phyloP scores from a whole-genome alignment of 2,797 vertebrate genomes.

The Prunella strophiata region DNA sequence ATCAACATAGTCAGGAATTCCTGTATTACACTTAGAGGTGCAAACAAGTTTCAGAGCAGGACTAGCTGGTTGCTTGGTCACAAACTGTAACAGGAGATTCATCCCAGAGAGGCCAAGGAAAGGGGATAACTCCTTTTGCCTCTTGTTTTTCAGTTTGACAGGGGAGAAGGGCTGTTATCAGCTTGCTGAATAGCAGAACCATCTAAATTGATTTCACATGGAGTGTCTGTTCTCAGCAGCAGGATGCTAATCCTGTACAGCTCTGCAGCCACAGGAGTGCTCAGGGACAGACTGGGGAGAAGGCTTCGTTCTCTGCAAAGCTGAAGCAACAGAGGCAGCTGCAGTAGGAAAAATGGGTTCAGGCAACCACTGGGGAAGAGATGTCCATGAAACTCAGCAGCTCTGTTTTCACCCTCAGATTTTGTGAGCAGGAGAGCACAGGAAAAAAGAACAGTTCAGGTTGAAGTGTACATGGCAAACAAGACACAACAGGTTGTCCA shows the following conservation, averaged over 20 bases:
- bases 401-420: neutral
- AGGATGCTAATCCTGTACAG: slow-evolving; percentile 14
- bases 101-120: slow-evolving; percentile 18
- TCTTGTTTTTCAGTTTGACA: slow-evolving; percentile 35
- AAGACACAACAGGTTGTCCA: neutral
- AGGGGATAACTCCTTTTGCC: slow-evolving; percentile 6
- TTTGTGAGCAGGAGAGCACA: neutral
- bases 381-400: neutral
- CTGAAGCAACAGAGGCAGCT: neutral
- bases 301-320: neutral
- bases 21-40: neutral
- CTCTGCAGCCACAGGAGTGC: neutral
- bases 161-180: neutral
- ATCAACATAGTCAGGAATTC: slow-evolving; percentile 26
- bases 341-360: neutral
- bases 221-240: slow-evolving; percentile 15
- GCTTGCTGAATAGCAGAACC: slow-evolving; percentile 12
- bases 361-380: neutral
- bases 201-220: slow-evolving; percentile 55
- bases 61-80: neutral
- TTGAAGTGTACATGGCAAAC: neutral
- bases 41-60: slow-evolving; percentile 22
- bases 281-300: neutral
- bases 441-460: neutral
- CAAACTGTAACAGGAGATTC: neutral